Base-by-base conservation (phyloP, 2,797 vertebrate genomes). In the Scomberomorus guttatus region DNA sequence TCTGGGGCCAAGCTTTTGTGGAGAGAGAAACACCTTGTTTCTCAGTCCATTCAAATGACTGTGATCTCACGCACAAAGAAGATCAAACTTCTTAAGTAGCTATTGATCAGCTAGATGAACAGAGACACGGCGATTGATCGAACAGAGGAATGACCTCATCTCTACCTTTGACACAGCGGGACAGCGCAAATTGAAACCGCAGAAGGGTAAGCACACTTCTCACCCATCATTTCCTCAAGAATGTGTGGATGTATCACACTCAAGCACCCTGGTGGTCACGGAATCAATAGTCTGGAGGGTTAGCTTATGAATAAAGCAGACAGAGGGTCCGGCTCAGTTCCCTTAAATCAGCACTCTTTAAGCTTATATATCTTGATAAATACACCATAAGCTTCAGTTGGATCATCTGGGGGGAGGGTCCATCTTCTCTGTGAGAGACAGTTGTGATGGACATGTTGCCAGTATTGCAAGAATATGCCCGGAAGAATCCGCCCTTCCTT, bases 11-110 rank as follows among this genome's bases (percentile, higher is more conserved):
- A 50, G 75, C 73, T 71, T 80, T 79, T 83, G 78, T 84, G 55
- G 65, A 48, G 82, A 72, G 63, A 55, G 67, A 62, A 83, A 84
- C 77, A 68, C 27, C 78, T 57, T 1, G 39, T 59, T 75, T 68
- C 72, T 46, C 61, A 77, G 88, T 81, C 86, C 73, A 73, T 88
- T 91, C 72, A 86, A 89, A 87, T 79, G 87, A 82, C 90, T 88
- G 80, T 77, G 88, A 90, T 83, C 88, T 88, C 80, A 83, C 32
- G 61, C 76, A 54, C 73, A 27, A 64, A 79, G 80, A 20, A 84
- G 87, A 94, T 93, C 90, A 93, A 91, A 92, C 88, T 90, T 87
- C 83, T 85, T 92, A 92, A 94, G 92, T 80, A 91, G 86, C 85
- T 94, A 94, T 94, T 59, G 92, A 94, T 93, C 81, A 74, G 52